phyloP scores from a whole-genome alignment of 2,888 invertebrate species.

The Acanthopleura granulata region DNA sequence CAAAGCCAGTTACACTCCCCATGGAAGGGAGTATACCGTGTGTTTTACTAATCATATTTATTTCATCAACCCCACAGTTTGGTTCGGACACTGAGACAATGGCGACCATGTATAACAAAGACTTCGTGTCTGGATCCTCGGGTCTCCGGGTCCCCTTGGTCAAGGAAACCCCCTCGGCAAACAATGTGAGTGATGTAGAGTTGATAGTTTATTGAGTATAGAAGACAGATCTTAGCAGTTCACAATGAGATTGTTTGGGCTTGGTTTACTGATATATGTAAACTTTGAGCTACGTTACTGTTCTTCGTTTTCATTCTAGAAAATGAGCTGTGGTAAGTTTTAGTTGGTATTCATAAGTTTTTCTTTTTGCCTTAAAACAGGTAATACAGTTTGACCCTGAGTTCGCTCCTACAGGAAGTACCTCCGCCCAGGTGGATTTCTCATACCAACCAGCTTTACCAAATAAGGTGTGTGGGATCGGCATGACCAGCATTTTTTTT shows the following conservation, averaged over 20 bases:
- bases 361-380: slow-evolving; percentile 28
- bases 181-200: slow-evolving; percentile 37
- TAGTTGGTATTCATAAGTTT: too few relatives aligned
- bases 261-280: too few relatives aligned
- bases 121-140: slow-evolving; percentile 43
- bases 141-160: slow-evolving; percentile 37
- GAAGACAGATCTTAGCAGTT: too few relatives aligned
- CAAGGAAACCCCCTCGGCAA: slow-evolving; percentile 43
- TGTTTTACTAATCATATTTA: too few relatives aligned
- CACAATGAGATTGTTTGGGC: too few relatives aligned
- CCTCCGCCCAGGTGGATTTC: slow-evolving; percentile 45
- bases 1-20: too few relatives aligned
- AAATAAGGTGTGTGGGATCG: slow-evolving; percentile 30
- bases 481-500: background rate
- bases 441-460: slow-evolving; percentile 38
- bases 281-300: too few relatives aligned
- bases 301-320: too few relatives aligned
- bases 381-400: slow-evolving; percentile 49
- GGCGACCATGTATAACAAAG: slow-evolving; percentile 51
- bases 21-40: too few relatives aligned
- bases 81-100: slow-evolving; percentile 44
- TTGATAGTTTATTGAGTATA: too few relatives aligned
- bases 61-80: slow-evolving; percentile 36
- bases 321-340: too few relatives aligned
- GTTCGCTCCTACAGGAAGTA: slow-evolving; percentile 37